Percentiles rank a stretch among this genome's conserved stretches.
These are phyloP conservation scores for Takifugu rubripes DNA, from an alignment of 2,797 vertebrate genomes.

Conservation along the genomic window DNA sequence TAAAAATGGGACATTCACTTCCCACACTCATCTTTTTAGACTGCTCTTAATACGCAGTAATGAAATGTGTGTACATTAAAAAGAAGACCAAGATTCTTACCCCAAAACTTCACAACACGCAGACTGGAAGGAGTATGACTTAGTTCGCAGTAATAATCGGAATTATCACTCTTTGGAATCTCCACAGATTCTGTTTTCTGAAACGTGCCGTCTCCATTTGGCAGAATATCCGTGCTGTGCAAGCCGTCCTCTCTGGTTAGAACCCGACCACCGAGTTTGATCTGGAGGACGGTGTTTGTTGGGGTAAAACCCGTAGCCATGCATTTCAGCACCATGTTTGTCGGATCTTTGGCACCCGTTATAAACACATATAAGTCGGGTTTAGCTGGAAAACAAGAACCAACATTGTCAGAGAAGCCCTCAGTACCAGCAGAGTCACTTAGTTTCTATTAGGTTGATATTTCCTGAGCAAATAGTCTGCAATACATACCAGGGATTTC, in stretches of 20 bases:
- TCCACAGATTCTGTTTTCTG: slow-evolving; percentile 53
- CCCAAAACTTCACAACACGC: accelerated
- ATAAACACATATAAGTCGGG: slow-evolving; percentile 13
- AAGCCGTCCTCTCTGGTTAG: slow-evolving; percentile 14
- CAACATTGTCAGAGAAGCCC: neutral
- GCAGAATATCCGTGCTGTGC: neutral
- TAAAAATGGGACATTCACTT: too few relatives aligned
- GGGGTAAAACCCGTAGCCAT: slow-evolving; percentile 65
- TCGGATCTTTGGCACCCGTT: accelerated
- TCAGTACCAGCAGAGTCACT: neutral
- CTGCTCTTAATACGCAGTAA: too few relatives aligned
- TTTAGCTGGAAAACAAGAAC: slow-evolving; percentile 19
- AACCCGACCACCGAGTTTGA: slow-evolving; percentile 3
- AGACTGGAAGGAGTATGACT: accelerated
- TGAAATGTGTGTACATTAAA: neutral
- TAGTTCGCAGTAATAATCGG: slow-evolving; percentile 40
- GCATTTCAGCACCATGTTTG: slow-evolving; percentile 41
- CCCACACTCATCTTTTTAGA: too few relatives aligned
- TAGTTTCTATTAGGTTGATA: neutral
- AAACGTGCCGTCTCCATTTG: slow-evolving; percentile 54
- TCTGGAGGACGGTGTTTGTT: slow-evolving; percentile 23
- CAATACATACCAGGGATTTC: neutral
- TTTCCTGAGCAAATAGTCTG: neutral
- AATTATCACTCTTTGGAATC: slow-evolving; percentile 17
- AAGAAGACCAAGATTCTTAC: slow-evolving; percentile 32